Percentiles rank a stretch among this genome's conserved stretches.
Evolutionary conservation across 2,113 vertebrate genomes (phyloP).

Genomic region (Myiozetetes cayanensis): DNA sequence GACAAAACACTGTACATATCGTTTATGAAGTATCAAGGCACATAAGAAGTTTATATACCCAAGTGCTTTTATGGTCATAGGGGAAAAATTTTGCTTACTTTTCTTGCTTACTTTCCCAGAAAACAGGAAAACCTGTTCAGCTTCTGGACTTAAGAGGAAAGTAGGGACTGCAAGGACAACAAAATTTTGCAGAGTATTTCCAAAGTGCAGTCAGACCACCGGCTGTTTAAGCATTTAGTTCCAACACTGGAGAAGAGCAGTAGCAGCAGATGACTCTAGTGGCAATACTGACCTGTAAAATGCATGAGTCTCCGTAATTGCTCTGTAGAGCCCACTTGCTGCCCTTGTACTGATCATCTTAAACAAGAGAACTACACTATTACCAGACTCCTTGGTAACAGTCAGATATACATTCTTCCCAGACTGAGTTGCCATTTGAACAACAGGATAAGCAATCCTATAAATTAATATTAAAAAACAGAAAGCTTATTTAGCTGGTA

Average conservation of each 20-base stretch:
- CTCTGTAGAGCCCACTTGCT: conserved; percentile 93
- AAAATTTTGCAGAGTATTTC: background rate
- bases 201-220: background rate
- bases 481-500: background rate
- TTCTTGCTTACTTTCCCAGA: background rate
- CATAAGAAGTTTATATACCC: background rate
- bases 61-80: background rate
- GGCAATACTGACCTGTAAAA: conserved; percentile 89
- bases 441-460: conserved; percentile 93
- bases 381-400: conserved; percentile 90
- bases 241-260: background rate
- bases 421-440: conserved; percentile 98
- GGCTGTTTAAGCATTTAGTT: background rate
- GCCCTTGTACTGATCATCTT: conserved; percentile 96
- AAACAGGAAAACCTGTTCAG: background rate
- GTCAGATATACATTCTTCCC: conserved; percentile 97
- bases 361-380: conserved; percentile 91
- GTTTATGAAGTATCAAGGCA: background rate
- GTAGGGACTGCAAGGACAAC: background rate
- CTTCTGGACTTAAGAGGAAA: background rate
- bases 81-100: background rate
- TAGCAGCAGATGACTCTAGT: background rate
- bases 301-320: conserved; percentile 95
- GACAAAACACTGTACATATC: background rate
- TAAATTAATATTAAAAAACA: background rate